Conservation (phyloP, 2,888 invertebrate species). For the Drosophila tanythrix region DNA sequence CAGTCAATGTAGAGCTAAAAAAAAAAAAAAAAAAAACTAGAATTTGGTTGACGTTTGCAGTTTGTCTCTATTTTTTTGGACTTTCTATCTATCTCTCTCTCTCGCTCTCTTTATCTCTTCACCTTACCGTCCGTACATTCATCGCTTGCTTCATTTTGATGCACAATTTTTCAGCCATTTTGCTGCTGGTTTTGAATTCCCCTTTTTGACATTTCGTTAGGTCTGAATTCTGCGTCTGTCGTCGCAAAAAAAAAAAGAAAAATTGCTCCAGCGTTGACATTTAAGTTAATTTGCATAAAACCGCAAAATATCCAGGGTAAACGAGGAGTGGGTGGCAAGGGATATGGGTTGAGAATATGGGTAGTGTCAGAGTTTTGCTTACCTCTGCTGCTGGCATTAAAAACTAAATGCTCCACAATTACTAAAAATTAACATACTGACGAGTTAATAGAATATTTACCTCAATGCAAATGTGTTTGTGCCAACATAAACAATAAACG, state of each 20-base stretch:
- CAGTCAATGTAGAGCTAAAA: conserved; percentile 54
- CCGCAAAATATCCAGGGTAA: conserved; percentile 62
- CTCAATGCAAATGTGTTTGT: conserved; percentile 20
- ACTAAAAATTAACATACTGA: conserved; percentile 64
- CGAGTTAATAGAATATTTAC: conserved; percentile 21
- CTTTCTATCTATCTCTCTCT: conserved; percentile 1
- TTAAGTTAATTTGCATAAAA: conserved; percentile 79
- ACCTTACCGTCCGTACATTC: not conserved
- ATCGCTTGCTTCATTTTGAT: conserved; percentile 32
- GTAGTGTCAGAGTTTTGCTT: conserved; percentile 27
- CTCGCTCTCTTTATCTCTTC: not conserved
- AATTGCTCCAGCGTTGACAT: conserved; percentile 61
- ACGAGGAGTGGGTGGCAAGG: not conserved
- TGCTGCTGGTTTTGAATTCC: conserved; percentile 27
- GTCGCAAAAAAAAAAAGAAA: conserved; percentile 26
- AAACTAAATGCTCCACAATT: conserved; percentile 70
- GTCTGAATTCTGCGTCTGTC: conserved; percentile 58
- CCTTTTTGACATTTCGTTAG: conserved; percentile 59
- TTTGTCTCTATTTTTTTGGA: conserved; percentile 46
- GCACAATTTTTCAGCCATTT: conserved; percentile 65
- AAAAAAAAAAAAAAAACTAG: conserved; percentile 13
- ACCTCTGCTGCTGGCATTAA: conserved; percentile 43
- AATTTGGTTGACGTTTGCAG: conserved; percentile 72
- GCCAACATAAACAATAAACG: not conserved
- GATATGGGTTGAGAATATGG: not conserved